Base-by-base conservation (phyloP, 2,797 vertebrate species). In the Tragelaphus eurycerus region DNA sequence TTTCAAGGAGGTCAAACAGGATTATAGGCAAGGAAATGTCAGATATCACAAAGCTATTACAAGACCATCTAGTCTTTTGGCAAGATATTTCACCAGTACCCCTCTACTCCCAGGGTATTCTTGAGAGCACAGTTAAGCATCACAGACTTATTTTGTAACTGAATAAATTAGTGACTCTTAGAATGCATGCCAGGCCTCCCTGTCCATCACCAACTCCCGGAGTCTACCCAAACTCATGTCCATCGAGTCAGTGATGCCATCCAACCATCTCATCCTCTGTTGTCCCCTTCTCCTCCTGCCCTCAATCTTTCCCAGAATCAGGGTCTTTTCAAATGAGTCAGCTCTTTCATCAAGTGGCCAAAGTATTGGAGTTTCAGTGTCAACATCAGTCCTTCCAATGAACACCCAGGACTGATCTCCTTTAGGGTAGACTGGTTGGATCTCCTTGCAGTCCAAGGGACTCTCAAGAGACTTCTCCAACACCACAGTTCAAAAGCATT, bases 101-200 rank as follows among this genome's bases (percentile, higher is more conserved):
- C 64, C 31, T n/a, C 7, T 23, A 12, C 17, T 57, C 54, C 7
- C 15, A n/a, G 46, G 11, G 27, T 60, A 74, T 52, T 94, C 88
- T 92, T 34, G 57, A 93, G 71, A 48, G 13, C 34, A 52, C 17
- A 86, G 50, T 67, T 91, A 93, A 89, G 19, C 2, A 83, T 43
- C 27, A 90, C 71, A 12, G 13, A 25, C 67, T 94, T 89, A 92
- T 60, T 97, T 93, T 62, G 27, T 88, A 93, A 97, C 0, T 96
- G 71, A 92, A 95, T 79, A 90, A 93, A 92, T 91, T 25, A 95
- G 55, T 17, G 81, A 81, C 74, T 86, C 31, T 93, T 86, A 71
- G 64, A 71, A 71, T 38, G 10, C 64, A 71, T 2, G 0, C 64
- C n/a, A 71, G 19, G n/a, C 64, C 64, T 38, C 19, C 64, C 19